A percentile compares a stretch with the other conserved stretches of the same genome.
Evolutionary conservation across 2,888 invertebrate species (phyloP).

Genomic region (Coenonympha glycerion): DNA sequence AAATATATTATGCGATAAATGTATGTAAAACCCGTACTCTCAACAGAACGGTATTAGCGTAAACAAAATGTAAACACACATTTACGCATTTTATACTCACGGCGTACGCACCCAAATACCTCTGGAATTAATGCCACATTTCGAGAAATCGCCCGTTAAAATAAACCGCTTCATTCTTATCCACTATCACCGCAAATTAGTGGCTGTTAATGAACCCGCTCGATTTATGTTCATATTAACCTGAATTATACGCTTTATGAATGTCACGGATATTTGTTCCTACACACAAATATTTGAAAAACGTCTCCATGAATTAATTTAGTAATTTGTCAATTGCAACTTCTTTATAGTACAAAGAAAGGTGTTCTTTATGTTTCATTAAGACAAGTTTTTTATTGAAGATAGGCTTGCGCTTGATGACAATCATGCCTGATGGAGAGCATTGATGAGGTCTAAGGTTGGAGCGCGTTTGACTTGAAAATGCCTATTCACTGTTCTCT

Average conservation of each 20-base stretch:
- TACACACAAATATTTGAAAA: not conserved
- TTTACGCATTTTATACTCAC: not conserved
- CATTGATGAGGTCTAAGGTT: no score
- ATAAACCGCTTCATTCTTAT: slow-evolving; percentile 16
- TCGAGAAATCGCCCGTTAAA: slow-evolving; percentile 4
- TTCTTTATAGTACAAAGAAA: no score
- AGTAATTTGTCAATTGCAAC: not conserved
- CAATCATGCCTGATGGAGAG: no score
- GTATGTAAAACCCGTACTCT: not conserved
- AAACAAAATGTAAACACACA: not conserved
- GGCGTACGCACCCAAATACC: not conserved
- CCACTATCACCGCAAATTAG: slow-evolving; percentile 15
- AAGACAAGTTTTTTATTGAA: no score
- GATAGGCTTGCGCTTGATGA: no score
- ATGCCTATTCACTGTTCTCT: no score
- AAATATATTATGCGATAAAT: not conserved
- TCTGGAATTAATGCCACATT: not conserved
- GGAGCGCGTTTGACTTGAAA: no score
- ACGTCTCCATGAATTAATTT: not conserved
- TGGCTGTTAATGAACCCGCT: slow-evolving; percentile 13
- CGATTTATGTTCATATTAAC: slow-evolving; percentile 21
- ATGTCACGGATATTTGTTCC: not conserved
- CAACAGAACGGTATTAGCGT: not conserved
- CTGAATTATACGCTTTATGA: slow-evolving; percentile 11
- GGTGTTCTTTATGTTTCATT: no score